Percentiles rank a stretch among this genome's conserved stretches.
phyloP scores from a whole-genome alignment of 2,888 invertebrate species.

The Tridacna gigas region DNA sequence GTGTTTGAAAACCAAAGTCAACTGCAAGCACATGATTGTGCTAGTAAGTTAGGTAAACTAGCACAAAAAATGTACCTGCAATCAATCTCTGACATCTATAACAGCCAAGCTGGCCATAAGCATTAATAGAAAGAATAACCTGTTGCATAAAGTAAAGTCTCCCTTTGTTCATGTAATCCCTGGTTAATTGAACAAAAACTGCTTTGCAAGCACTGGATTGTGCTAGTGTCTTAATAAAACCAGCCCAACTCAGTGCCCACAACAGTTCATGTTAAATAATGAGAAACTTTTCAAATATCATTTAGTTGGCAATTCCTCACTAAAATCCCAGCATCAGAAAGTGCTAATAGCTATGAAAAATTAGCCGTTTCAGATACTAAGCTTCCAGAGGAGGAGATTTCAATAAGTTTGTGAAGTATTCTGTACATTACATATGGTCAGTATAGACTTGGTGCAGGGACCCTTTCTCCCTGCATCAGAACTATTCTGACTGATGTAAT shows the following conservation, averaged over 20 bases:
- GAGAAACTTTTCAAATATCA: too few relatives aligned
- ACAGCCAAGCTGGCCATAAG: too few relatives aligned
- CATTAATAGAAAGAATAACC: too few relatives aligned
- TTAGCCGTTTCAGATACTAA: conserved; percentile 42
- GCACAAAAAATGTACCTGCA: too few relatives aligned
- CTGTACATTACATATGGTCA: conserved; percentile 33
- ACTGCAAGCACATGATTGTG: conserved; percentile 49
- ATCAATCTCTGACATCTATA: too few relatives aligned
- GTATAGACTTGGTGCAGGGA: conserved; percentile 64
- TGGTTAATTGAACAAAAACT: not conserved
- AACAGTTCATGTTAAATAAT: not conserved
- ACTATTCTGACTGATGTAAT: conserved; percentile 15
- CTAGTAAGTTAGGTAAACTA: not conserved
- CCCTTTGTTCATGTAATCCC: not conserved
- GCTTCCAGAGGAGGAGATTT: not conserved
- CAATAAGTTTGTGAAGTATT: too few relatives aligned
- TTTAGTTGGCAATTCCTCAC: not conserved
- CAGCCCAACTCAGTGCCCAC: conserved; percentile 24
- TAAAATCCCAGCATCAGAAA: conserved; percentile 57
- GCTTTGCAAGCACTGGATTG: conserved; percentile 50
- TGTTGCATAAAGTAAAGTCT: too few relatives aligned
- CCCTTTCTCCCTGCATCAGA: conserved; percentile 48
- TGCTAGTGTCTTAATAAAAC: conserved; percentile 33
- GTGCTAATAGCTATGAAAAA: conserved; percentile 52
- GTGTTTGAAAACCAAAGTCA: too few relatives aligned